Evolutionary conservation across 2,797 vertebrate genomes (phyloP), one percentile per base, ranked within the genome.

Genomic region (Hydrocynus forskahlii): DNA sequence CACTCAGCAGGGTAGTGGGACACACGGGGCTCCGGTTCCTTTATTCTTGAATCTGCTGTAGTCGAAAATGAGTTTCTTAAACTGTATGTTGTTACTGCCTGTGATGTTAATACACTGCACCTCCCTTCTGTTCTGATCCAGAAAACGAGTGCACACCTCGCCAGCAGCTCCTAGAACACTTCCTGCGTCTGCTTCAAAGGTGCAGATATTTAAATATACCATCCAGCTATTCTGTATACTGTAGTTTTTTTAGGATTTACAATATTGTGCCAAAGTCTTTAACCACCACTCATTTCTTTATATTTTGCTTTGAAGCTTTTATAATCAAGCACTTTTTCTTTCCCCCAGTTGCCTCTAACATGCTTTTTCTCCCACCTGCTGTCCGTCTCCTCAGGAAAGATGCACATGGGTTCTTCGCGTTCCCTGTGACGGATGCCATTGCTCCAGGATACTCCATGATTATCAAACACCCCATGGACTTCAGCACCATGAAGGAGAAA

Each of bases 381-480:
- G 23, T 40, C 14, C 23, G 1, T 85, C 45, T 83, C 93, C 91
- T 83, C 90, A 99, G 98, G 90, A 99, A 99, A 93, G 97, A 99
- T 86, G 94, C 96, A 80, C 97, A 99, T 81, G 97, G 98, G 13
- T 99, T 99, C 91, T 99, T 99, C 88, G 93, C 98, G 78, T 97
- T 96, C 90, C 98, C 98, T 38, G 98, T 99, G 76, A 99, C 97
- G 0, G 97, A 99, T 87, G 96, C 96, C 0, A 99, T 99, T 5
- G 98, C 98, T 80, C 98, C 98, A 7, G 98, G 97, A 29, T 99
- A 99, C 92, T 99, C 97, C 25, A 94, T 97, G 92, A 99, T 99
- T 88, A 99, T 99, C 91, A 99, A 99, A 73, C 97, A 99, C 87
- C 98, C 98, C 0, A 99, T 99, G 98, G 98, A 99, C 89, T 99